Conservation (phyloP, 2,113 vertebrate species). For the Noctilio leporinus region DNA sequence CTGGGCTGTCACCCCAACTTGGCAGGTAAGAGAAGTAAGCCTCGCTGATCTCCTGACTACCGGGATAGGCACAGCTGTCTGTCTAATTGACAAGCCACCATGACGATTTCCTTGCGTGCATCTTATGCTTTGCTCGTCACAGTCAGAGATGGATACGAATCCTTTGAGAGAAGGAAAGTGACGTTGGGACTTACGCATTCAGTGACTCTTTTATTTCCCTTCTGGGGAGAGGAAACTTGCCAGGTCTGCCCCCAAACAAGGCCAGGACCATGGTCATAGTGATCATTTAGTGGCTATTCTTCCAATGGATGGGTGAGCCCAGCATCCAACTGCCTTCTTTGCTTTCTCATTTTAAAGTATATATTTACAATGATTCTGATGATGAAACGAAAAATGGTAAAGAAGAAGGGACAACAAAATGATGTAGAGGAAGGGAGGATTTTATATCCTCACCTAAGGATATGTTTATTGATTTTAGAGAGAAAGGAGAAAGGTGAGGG, state of each 20-base stretch:
- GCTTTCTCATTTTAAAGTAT: not conserved
- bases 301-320: not conserved
- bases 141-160: not conserved
- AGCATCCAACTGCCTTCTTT: not conserved
- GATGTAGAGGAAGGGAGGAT: not conserved
- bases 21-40: not conserved
- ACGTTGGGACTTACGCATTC: not conserved
- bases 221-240: not conserved
- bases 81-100: not conserved
- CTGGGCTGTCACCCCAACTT: not conserved
- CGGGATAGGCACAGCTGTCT: not conserved
- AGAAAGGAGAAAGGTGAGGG: too few species aligned
- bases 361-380: not conserved
- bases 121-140: not conserved
- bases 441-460: not conserved
- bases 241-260: not conserved
- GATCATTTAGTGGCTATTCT: not conserved
- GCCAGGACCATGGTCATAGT: not conserved
- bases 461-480: too few species aligned
- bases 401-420: too few species aligned
- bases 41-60: not conserved
- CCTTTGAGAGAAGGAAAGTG: not conserved
- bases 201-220: not conserved
- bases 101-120: not conserved
- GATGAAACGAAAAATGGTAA: not conserved